Percentiles rank a stretch among this genome's conserved stretches.
phyloP scores from a whole-genome alignment of 2,888 invertebrate species.

The Barypeithes pellucidus region DNA sequence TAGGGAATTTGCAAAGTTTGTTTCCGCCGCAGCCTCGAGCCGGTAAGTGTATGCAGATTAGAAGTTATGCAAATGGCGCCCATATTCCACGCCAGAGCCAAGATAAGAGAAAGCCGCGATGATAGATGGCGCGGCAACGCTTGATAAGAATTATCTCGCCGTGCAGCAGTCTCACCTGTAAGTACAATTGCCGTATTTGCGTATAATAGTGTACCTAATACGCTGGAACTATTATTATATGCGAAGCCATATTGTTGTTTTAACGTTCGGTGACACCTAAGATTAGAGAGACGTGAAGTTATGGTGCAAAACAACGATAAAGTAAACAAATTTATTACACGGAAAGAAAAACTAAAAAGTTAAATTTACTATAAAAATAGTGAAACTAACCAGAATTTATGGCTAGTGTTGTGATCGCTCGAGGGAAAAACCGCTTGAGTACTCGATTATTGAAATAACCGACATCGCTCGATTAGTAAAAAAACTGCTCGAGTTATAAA shows the following conservation, averaged over 20 bases:
- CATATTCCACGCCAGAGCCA: conserved; percentile 60
- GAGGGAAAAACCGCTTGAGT: no score
- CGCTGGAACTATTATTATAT: conserved; percentile 20
- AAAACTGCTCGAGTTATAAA: no score
- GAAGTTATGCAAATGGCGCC: conserved; percentile 66
- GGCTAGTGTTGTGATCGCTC: no score
- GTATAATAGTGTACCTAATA: conserved; percentile 26
- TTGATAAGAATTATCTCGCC: conserved; percentile 59
- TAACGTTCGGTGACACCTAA: not conserved
- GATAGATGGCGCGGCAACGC: conserved; percentile 62
- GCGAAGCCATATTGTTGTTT: conserved; percentile 9
- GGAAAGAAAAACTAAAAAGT: no score
- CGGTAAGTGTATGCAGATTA: conserved; percentile 66
- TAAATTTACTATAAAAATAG: no score
- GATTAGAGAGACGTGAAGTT: not conserved
- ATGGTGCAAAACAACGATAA: not conserved
- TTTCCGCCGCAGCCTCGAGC: conserved; percentile 58
- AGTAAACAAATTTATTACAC: not conserved
- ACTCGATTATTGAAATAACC: no score
- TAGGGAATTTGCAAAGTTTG: conserved; percentile 63
- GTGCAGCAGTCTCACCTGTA: conserved; percentile 48
- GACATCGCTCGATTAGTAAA: no score
- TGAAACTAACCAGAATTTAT: no score
- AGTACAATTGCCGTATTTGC: conserved; percentile 45
- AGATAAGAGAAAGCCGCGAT: conserved; percentile 60